Evolutionary conservation across 2,888 invertebrate species (phyloP).

Genomic region (Ormyrus thymus): DNA sequence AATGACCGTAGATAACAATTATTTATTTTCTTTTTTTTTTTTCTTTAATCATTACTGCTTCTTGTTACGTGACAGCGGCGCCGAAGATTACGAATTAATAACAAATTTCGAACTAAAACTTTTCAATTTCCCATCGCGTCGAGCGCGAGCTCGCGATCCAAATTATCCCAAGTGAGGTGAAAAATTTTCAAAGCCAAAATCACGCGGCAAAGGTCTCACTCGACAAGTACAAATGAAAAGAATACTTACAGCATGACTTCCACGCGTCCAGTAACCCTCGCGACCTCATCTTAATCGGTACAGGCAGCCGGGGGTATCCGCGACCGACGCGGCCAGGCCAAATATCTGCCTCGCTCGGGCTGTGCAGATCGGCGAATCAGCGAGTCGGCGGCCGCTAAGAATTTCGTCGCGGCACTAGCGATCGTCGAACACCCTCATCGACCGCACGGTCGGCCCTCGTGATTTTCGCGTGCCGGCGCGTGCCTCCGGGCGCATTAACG

Average conservation of each 20-base stretch:
- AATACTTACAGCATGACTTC: slow-evolving; percentile 54
- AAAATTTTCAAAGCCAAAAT: too few relatives aligned
- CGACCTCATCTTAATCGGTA: slow-evolving; percentile 17
- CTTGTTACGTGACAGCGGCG: too few relatives aligned
- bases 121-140: too few relatives aligned
- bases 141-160: too few relatives aligned
- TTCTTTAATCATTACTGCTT: not conserved
- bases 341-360: slow-evolving; percentile 14
- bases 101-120: too few relatives aligned
- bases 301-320: not conserved
- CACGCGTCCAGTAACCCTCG: slow-evolving; percentile 46
- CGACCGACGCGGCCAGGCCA: slow-evolving; percentile 25
- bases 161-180: too few relatives aligned
- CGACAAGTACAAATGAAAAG: not conserved
- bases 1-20: not conserved
- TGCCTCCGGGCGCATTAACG: too few relatives aligned
- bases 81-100: too few relatives aligned
- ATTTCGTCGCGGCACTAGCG: not conserved
- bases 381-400: not conserved
- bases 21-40: not conserved
- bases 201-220: too few relatives aligned
- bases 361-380: not conserved
- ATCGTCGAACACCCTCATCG: slow-evolving; percentile 15
- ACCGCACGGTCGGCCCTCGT: slow-evolving; percentile 2
- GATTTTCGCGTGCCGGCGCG: slow-evolving; percentile 10